These are phyloP conservation scores for Chaetops frenatus DNA, from an alignment of 2,113 vertebrate species.

Conservation along the genomic window DNA sequence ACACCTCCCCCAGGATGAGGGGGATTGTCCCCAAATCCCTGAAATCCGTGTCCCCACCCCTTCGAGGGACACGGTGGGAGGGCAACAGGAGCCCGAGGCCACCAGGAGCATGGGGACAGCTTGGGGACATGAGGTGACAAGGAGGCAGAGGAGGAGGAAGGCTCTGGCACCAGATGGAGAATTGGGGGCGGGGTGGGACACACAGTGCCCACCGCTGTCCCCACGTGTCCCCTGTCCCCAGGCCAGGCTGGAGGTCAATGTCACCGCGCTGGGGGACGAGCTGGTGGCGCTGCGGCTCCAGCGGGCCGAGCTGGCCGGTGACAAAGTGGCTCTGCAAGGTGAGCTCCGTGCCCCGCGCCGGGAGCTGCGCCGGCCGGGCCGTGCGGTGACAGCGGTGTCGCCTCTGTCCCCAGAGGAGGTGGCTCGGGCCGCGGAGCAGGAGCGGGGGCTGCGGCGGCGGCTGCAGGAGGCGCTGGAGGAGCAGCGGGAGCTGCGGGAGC, in stretches of 20 bases:
- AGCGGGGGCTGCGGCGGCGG: neutral
- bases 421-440: neutral
- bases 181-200: accelerated
- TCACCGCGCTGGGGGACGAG: neutral
- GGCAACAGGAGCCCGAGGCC: neutral
- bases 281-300: neutral
- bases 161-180: accelerated
- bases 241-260: neutral
- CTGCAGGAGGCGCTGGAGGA: neutral
- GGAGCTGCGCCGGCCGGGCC: neutral
- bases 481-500: neutral
- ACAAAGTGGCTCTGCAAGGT: neutral
- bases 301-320: neutral
- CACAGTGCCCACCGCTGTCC: neutral
- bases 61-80: neutral
- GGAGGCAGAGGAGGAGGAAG: neutral
- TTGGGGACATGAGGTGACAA: accelerated
- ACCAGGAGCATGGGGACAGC: neutral
- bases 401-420: neutral
- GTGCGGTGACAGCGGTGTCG: neutral
- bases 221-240: neutral
- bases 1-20: accelerated
- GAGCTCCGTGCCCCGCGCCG: accelerated
- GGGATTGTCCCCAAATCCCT: neutral
- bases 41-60: too few relatives aligned